These are phyloP conservation scores for Diplolepis rosae DNA, from an alignment of 2,888 invertebrate species.

Conservation along the genomic window DNA sequence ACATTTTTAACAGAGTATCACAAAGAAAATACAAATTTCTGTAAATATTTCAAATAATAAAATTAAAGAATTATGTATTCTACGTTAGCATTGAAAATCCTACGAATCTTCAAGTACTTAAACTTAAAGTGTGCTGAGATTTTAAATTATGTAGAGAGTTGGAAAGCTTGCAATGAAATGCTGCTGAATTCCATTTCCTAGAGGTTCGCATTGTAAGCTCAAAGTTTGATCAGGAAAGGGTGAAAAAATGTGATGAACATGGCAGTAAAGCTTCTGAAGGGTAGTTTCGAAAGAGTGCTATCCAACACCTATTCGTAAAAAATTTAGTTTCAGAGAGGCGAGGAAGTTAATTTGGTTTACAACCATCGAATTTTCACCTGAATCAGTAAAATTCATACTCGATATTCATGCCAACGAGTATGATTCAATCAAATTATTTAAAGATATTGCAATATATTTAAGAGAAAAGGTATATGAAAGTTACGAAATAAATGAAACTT, in stretches of 20 bases:
- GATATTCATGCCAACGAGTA: no score
- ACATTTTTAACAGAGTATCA: no score
- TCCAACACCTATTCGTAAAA: not conserved
- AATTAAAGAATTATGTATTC: conserved; percentile 8
- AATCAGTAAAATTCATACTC: no score
- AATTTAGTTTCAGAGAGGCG: not conserved
- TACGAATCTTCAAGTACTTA: not conserved
- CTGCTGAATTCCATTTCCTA: not conserved
- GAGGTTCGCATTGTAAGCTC: not conserved
- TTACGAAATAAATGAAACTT: no score
- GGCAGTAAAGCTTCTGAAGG: not conserved
- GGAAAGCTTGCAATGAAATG: not conserved
- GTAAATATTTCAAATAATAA: not conserved
- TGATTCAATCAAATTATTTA: no score
- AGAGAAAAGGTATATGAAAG: no score
- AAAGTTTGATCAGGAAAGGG: not conserved
- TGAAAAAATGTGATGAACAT: not conserved
- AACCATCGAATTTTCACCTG: no score
- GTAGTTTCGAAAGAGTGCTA: not conserved
- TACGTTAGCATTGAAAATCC: not conserved
- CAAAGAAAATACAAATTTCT: no score
- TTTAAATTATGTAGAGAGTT: not conserved
- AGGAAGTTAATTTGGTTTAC: not conserved
- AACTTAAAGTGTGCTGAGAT: not conserved
- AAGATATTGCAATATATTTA: no score